Evolutionary conservation across 2,888 invertebrate genomes (phyloP).

Genomic region (Plebejus anna): DNA sequence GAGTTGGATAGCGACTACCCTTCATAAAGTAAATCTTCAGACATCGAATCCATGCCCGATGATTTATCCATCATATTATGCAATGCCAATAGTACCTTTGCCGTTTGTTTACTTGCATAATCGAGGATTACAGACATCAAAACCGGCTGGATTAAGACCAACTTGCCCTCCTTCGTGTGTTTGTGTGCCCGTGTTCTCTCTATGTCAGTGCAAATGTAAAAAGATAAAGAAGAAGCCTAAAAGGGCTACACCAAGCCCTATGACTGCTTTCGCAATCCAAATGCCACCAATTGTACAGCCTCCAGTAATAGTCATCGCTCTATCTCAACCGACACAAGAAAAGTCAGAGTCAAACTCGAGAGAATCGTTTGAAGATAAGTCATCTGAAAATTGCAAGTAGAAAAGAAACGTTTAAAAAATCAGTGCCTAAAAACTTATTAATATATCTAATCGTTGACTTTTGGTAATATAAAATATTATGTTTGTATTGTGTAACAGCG

Average conservation of each 20-base stretch:
- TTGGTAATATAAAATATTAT: background rate
- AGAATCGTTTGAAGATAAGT: slow-evolving; percentile 34
- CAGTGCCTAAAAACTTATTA: too few relatives aligned
- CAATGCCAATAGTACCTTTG: slow-evolving; percentile 6
- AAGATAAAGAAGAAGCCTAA: slow-evolving; percentile 10
- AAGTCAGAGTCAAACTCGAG: slow-evolving; percentile 32
- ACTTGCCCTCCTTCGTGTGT: slow-evolving; percentile 15
- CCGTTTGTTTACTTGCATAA: background rate
- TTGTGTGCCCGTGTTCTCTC: background rate
- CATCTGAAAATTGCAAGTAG: background rate
- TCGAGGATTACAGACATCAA: background rate
- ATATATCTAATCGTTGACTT: background rate
- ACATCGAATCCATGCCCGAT: background rate
- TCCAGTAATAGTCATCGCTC: slow-evolving; percentile 40
- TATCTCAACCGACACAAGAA: slow-evolving; percentile 39
- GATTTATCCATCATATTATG: background rate
- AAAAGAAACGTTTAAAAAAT: background rate
- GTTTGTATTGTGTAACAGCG: background rate
- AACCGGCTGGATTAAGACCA: slow-evolving; percentile 1
- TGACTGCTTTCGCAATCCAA: slow-evolving; percentile 31
- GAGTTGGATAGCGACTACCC: background rate
- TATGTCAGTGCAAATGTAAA: slow-evolving; percentile 17
- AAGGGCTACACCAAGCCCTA: slow-evolving; percentile 32
- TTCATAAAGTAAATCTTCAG: background rate
- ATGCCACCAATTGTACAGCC: slow-evolving; percentile 34